Evolutionary conservation across 2,113 vertebrate genomes (phyloP), one percentile per base, ranked within the genome.

Genomic region (Arothron firmamentum): DNA sequence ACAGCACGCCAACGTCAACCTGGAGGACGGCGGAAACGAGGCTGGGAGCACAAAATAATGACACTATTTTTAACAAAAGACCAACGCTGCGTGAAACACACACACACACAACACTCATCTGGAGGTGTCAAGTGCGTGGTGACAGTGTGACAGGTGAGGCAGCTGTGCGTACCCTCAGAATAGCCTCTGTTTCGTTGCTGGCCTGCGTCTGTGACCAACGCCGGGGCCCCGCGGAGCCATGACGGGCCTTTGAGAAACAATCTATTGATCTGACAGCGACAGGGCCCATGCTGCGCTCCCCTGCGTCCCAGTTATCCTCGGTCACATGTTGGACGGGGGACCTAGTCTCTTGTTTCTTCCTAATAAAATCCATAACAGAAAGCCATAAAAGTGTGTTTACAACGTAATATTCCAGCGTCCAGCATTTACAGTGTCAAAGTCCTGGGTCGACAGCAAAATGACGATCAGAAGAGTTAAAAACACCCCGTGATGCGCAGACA

Each of bases 91-190:
- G 25, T 7, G 25, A 28, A 5, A 47, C 20, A 49, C 48, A 56
- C 60, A 52, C 50, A 48, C 18, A n/a, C 34, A 71, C 67, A 59
- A 46, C 43, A 43, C 45, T 13, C 55, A 52, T 67, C 62, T 70
- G 52, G 45, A 59, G 49, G 52, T 72, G 49, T 65, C 76, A 52
- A 74, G 49, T 48, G 20, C 48, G 68, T 12, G 59, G 51, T 75
- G 65, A 75, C 56, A 67, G 52, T 53, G 60, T 74, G 77, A 75
- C 85, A 83, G 77, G 82, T 82, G 82, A 79, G 66, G 64, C 88
- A 85, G 84, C 88, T 87, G 85, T 74, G 81, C 19, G 20, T 68
- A 60, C 62, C 75, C 74, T 79, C 74, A 61, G 66, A 83, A 87
- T 82, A 88, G 70, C 67, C 31, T 13, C n/a, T 20, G 62, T 66